Evolutionary conservation across 2,888 invertebrate species (phyloP), one percentile per base, ranked within the genome.

Genomic region (Acrobasis suavella): DNA sequence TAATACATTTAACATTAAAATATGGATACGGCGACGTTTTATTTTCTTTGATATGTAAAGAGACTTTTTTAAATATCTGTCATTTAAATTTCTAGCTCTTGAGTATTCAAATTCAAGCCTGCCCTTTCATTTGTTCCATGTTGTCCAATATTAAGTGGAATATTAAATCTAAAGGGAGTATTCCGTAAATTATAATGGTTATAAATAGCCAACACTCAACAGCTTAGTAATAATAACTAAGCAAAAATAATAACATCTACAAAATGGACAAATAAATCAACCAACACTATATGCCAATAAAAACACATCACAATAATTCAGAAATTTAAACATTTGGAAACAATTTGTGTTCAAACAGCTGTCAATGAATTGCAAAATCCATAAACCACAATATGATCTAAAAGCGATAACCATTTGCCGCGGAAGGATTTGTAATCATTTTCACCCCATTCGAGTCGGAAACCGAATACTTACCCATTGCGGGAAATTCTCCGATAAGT

Each of bases 1-100:
- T 78, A 79, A 80, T 81, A 82, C 74, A 74, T 82, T 82, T 80
- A 77, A 73, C 74, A 79, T 80, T 76, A 78, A 78, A 80, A 76
- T 81, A 71, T 71, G 72, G 69, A 74, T 73, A 69, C 70, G 72
- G 69, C 68, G 66, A 69, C 69, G 67, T 73, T 75, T 77, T 73
- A 76, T 74, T 80, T 72, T 66, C 70, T 81, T 80, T 80, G 71
- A 80, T 81, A 69, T 72, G 54, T 67, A 67, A 69, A 73, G 72
- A 71, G 65, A 55, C 66, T 71, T 70, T 67, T 67, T 66, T 58
- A 56, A 66, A 65, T 64, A 67, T 67, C 54, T 38, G n/a, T 38
- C 32, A 37, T 54, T 50, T 9, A 50, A 37, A 54, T 37, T 32
- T 54, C 9, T n/a, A 12, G 46, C 46, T 14, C 46, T 46, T n/a